Percentiles rank a stretch among this genome's conserved stretches.
Conservation (phyloP, 2,797 vertebrate species). For the Synanceia verrucosa region DNA sequence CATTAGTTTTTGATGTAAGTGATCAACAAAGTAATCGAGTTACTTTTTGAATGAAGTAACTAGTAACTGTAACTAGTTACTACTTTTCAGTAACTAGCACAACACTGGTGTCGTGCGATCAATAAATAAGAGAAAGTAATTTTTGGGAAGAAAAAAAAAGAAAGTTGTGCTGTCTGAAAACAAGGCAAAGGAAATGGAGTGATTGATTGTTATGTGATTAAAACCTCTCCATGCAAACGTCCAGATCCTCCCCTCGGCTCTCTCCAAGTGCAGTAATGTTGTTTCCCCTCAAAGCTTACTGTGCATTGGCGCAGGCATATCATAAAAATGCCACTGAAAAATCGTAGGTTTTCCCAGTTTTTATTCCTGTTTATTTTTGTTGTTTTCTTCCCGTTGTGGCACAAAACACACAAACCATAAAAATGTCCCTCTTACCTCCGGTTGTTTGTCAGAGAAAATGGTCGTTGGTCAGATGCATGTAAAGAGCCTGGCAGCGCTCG, state of each 20-base stretch:
- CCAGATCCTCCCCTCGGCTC: slow-evolving; percentile 13
- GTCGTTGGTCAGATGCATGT: slow-evolving; percentile 23
- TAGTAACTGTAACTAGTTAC: no score
- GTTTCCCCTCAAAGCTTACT: slow-evolving; percentile 30
- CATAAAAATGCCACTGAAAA: slow-evolving; percentile 53
- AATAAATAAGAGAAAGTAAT: neutral
- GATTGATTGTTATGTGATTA: slow-evolving; percentile 36
- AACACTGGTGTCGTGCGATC: neutral
- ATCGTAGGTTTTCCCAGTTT: slow-evolving; percentile 10
- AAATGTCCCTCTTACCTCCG: slow-evolving; percentile 45
- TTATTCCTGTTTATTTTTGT: neutral
- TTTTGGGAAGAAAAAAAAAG: neutral
- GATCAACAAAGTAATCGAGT: no score
- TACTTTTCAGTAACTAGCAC: no score
- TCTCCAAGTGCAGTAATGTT: neutral
- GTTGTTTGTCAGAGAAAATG: slow-evolving; percentile 32
- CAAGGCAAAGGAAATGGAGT: neutral
- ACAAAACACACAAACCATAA: slow-evolving; percentile 50
- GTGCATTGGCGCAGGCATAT: slow-evolving; percentile 10
- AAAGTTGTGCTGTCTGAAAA: neutral
- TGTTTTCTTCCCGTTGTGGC: slow-evolving; percentile 1
- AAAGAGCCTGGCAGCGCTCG: slow-evolving; percentile 29
- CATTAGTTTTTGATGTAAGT: no score
- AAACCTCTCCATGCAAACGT: neutral
- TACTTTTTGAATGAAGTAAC: no score